These are phyloP conservation scores for Hyaena hyaena DNA, from an alignment of 2,113 vertebrate genomes.

Conservation along the genomic window DNA sequence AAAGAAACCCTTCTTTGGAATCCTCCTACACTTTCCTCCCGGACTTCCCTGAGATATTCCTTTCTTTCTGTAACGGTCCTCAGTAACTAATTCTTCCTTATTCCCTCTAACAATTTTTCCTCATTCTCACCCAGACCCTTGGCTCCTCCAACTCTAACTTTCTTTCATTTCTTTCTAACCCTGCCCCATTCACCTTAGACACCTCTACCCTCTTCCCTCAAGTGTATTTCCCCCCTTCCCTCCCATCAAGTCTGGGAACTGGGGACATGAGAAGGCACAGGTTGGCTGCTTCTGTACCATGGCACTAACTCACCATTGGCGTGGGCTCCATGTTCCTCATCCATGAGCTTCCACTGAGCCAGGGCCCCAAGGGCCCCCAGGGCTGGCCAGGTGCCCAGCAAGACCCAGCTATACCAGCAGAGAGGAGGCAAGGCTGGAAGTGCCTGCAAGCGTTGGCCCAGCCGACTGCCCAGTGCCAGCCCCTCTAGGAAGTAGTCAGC, in stretches of 20 bases:
- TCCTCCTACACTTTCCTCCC: not conserved
- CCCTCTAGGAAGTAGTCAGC: conserved; percentile 92
- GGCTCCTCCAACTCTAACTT: not conserved
- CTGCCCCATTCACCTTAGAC: not conserved
- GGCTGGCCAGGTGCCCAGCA: conserved; percentile 91
- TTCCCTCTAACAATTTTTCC: not conserved
- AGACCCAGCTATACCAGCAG: conserved; percentile 95
- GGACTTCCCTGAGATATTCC: not conserved
- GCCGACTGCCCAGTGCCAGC: conserved; percentile 86
- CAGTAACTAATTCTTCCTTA: not conserved
- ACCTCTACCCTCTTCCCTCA: not conserved
- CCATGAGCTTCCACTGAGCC: conserved; percentile 93
- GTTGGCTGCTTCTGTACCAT: not conserved
- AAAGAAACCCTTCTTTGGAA: conserved; percentile 2
- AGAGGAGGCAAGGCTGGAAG: conserved; percentile 84
- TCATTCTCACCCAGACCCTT: not conserved
- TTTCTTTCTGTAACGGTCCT: not conserved
- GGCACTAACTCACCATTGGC: conserved; percentile 87
- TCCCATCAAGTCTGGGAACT: not conserved
- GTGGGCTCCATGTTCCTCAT: conserved; percentile 89
- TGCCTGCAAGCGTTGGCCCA: conserved; percentile 89
- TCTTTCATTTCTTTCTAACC: not conserved
- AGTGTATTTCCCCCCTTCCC: not conserved
- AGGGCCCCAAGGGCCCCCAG: conserved; percentile 90
- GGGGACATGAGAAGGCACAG: not conserved